phyloP scores from a whole-genome alignment of 2,797 vertebrate species.

The Macropodus opercularis region DNA sequence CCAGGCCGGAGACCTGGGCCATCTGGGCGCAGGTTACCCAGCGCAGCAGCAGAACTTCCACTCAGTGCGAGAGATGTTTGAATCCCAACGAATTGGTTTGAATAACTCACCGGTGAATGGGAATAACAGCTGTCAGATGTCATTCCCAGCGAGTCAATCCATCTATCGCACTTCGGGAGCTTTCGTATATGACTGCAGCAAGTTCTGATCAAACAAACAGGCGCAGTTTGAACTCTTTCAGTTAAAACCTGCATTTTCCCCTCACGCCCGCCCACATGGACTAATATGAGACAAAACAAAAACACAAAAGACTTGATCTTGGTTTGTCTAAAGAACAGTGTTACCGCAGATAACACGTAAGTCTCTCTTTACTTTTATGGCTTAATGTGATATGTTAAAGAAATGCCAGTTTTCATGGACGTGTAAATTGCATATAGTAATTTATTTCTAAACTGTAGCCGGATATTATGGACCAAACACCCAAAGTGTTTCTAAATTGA shows the following conservation, averaged over 20 bases:
- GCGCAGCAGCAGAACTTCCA: conserved; percentile 95
- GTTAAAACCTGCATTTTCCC: conserved; percentile 34
- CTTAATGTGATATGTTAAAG: conserved; percentile 78
- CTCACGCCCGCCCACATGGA: conserved; percentile 64
- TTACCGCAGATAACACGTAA: conserved; percentile 98
- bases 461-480: conserved; percentile 97
- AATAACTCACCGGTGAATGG: conserved; percentile 92
- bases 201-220: conserved; percentile 87
- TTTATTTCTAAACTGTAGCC: conserved; percentile 99
- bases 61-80: conserved; percentile 93
- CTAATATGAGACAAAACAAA: conserved; percentile 80
- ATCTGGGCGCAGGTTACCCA: conserved; percentile 88
- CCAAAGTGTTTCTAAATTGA: conserved; percentile 93
- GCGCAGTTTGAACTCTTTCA: conserved; percentile 64
- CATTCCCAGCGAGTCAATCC: conserved; percentile 92
- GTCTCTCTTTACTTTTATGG: conserved; percentile 87
- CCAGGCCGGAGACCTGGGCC: conserved; percentile 91
- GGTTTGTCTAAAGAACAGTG: conserved; percentile 93
- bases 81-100: conserved; percentile 91
- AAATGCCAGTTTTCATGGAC: conserved; percentile 86
- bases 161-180: conserved; percentile 95
- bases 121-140: conserved; percentile 97
- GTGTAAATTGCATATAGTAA: conserved; percentile 99
- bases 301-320: conserved; percentile 82
- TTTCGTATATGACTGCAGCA: conserved; percentile 98